phyloP scores from a whole-genome alignment of 2,888 invertebrate species.

The Gnatocerus cornutus region DNA sequence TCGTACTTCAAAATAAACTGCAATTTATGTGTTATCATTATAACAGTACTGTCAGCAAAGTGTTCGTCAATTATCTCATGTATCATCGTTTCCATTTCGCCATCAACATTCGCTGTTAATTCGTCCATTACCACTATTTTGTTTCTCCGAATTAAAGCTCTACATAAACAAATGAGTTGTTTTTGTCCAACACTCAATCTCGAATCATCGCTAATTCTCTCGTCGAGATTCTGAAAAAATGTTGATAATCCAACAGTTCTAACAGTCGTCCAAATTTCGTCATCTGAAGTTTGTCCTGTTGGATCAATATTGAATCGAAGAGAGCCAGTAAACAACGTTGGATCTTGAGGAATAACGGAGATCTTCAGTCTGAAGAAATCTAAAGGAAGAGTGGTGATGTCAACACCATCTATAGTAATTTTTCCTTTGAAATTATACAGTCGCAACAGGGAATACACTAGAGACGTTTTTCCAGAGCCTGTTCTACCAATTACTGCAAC shows the following conservation, averaged over 20 bases:
- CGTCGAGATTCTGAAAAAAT: no score
- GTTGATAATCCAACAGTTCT: background rate
- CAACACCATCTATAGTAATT: slow-evolving; percentile 77
- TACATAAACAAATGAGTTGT: background rate
- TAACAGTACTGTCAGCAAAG: background rate
- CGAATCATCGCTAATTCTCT: background rate
- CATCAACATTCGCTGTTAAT: background rate
- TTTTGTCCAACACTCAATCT: background rate
- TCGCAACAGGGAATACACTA: slow-evolving; percentile 81
- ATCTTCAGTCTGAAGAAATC: slow-evolving; percentile 71
- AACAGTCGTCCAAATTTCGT: slow-evolving; percentile 82
- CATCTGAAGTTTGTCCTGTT: slow-evolving; percentile 79
- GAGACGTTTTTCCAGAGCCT: slow-evolving; percentile 81
- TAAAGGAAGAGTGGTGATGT: slow-evolving; percentile 73
- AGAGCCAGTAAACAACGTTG: slow-evolving; percentile 87
- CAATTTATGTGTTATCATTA: slow-evolving; percentile 7
- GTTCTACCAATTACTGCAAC: slow-evolving; percentile 90
- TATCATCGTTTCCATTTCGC: background rate
- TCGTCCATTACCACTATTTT: slow-evolving; percentile 1
- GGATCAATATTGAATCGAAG: slow-evolving; percentile 93
- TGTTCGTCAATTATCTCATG: background rate
- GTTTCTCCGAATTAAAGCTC: background rate
- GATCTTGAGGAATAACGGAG: slow-evolving; percentile 75
- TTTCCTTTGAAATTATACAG: slow-evolving; percentile 74
- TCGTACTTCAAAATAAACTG: background rate